Evolutionary conservation across 2,888 invertebrate species (phyloP).

Genomic region (Cheilosia pagana): DNA sequence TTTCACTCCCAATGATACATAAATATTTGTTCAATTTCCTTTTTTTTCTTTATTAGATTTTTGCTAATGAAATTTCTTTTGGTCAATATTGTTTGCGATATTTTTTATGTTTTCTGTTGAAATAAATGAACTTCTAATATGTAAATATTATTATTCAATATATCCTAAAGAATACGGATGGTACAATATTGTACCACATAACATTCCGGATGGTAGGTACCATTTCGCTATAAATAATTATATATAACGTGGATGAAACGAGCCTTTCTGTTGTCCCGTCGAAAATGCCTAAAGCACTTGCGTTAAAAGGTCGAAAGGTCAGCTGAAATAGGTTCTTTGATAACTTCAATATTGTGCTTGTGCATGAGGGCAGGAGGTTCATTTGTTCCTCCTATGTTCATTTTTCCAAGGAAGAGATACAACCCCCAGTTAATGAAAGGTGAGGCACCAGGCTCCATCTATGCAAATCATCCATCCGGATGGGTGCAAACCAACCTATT

Average conservation of each 20-base stretch:
- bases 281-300: slow-evolving; percentile 53
- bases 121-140: too few species aligned
- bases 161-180: too few species aligned
- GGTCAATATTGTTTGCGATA: too few species aligned
- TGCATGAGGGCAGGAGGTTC: slow-evolving; percentile 58
- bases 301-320: slow-evolving; percentile 39
- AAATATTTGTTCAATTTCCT: slow-evolving; percentile 12
- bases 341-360: slow-evolving; percentile 38
- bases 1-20: slow-evolving; percentile 1
- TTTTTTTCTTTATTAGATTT: too few species aligned
- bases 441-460: slow-evolving; percentile 33
- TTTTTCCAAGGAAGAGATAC: slow-evolving; percentile 52
- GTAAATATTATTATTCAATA: too few species aligned
- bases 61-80: neutral
- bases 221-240: slow-evolving; percentile 38
- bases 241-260: slow-evolving; percentile 63
- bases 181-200: too few species aligned
- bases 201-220: slow-evolving; percentile 36
- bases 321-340: slow-evolving; percentile 48
- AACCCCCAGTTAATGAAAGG: slow-evolving; percentile 53
- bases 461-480: slow-evolving; percentile 57
- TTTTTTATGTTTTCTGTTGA: too few species aligned
- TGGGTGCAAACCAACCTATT: slow-evolving; percentile 48
- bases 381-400: slow-evolving; percentile 48
- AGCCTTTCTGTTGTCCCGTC: slow-evolving; percentile 44